Evolutionary conservation across 2,797 vertebrate genomes (phyloP), one percentile per base, ranked within the genome.

Genomic region (Labroides dimidiatus): DNA sequence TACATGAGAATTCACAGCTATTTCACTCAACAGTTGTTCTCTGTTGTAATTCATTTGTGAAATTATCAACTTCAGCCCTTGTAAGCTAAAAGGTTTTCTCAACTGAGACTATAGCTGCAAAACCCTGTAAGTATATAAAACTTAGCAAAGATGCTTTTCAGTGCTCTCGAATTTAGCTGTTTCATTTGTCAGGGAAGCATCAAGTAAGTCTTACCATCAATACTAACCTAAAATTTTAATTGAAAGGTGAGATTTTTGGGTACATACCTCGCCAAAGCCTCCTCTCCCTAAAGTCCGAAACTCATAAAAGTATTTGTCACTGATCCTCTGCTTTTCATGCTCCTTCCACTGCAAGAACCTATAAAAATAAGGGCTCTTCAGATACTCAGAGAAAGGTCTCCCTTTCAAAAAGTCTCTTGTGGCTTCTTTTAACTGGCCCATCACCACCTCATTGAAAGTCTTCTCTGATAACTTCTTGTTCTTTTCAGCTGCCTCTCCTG

Each of bases 261-360:
- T 17, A 84, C 95, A 78, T 92, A 97, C 96, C 95, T 97, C 96
- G 84, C 96, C 96, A 61, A 97, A 98, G 61, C 96, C 96, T 42
- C 96, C 96, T 92, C 93, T 97, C 24, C 96, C 96, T 81, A 97
- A 89, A 58, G 93, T 94, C 72, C 95, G 92, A 68, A 96, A 97
- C 75, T 96, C 94, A 12, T 93, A 94, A 70, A 98, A 97, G 85
- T 95, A 94, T 78, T 94, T 96, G 1, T 96, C 93, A 5, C 65
- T 95, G 68, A 96, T 93, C 0, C 82, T 92, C 55, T 96, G 94
- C 80, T 70, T 95, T 88, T 97, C 96, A 0, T 75, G 96, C 78
- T 93, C 91, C 89, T 98, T 97, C 96, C 96, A 96, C 58, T 96
- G 96, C 72, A 96, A 68, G 70, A 96, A 96, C 82, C 84, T 94